These are phyloP conservation scores for Nymphalis c-album DNA, from an alignment of 2,888 invertebrate genomes.

Conservation along the genomic window DNA sequence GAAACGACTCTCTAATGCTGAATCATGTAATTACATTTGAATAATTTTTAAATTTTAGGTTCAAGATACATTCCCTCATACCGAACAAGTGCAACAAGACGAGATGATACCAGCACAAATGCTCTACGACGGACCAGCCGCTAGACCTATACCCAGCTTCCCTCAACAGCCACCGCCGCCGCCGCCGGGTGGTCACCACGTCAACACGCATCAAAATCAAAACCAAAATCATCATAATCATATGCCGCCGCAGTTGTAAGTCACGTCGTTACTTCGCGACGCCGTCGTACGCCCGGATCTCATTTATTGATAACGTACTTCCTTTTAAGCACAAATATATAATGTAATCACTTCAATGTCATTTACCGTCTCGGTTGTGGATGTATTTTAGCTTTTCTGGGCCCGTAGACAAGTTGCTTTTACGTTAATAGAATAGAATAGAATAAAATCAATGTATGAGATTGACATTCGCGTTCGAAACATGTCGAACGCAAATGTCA, in stretches of 20 bases:
- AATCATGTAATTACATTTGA: not conserved
- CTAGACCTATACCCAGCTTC: constrained; percentile 39
- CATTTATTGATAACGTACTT: constrained; percentile 24
- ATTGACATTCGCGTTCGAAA: too few relatives aligned
- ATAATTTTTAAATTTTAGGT: constrained; percentile 45
- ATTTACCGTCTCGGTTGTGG: constrained; percentile 5
- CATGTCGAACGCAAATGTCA: too few relatives aligned
- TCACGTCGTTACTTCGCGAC: not conserved
- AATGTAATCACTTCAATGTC: constrained; percentile 15
- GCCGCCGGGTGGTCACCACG: constrained; percentile 4
- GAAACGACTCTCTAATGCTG: not conserved
- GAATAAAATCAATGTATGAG: too few relatives aligned
- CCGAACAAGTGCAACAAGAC: constrained; percentile 51
- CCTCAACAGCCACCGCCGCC: constrained; percentile 38
- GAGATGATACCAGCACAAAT: constrained; percentile 52
- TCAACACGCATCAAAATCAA: constrained; percentile 6
- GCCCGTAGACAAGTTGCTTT: too few relatives aligned
- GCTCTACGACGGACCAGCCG: constrained; percentile 48
- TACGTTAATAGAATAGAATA: too few relatives aligned
- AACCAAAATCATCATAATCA: constrained; percentile 25
- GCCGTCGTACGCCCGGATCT: constrained; percentile 18
- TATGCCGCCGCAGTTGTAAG: constrained; percentile 26
- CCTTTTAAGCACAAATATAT: constrained; percentile 32
- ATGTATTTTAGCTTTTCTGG: not conserved
- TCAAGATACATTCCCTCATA: constrained; percentile 48